These are phyloP conservation scores for Sternotherus odoratus DNA, from an alignment of 2,797 vertebrate genomes.

Conservation along the genomic window DNA sequence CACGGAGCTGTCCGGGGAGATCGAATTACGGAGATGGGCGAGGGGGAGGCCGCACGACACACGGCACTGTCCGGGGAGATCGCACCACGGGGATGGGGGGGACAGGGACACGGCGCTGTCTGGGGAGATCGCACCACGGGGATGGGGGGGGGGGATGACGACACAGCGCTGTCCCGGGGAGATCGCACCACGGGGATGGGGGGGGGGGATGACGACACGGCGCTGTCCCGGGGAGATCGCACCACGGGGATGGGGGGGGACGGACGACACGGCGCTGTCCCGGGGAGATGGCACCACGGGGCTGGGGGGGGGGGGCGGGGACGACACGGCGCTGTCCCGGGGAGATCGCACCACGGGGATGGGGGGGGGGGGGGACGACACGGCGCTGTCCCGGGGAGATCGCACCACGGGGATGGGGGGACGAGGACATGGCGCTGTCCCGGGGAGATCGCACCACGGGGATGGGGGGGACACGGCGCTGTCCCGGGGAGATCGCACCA, in stretches of 20 bases:
- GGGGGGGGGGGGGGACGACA: not conserved
- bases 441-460: too few species aligned
- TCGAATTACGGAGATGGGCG: too few species aligned
- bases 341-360: not conserved
- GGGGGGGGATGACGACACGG: too few species aligned
- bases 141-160: too few species aligned
- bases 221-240: too few species aligned
- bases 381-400: not conserved
- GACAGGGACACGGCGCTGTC: too few species aligned
- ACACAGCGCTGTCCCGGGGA: slow-evolving; percentile 84
- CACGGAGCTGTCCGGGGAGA: too few species aligned
- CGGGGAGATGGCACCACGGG: slow-evolving; percentile 86
- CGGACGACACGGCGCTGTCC: slow-evolving; percentile 83
- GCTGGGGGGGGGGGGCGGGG: slow-evolving; percentile 56
- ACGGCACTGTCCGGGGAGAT: not conserved
- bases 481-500: not conserved
- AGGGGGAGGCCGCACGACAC: too few species aligned
- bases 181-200: not conserved
- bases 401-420: not conserved
- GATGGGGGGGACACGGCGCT: too few species aligned
- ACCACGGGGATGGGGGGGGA: too few species aligned
- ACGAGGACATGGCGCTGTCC: too few species aligned
- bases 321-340: not conserved
- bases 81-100: rapidly evolving
- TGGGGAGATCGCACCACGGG: rapidly evolving